Evolutionary conservation across 92 coral and sea anemone genomes (phyloP).

Genomic region (Heteractis magnifica): DNA sequence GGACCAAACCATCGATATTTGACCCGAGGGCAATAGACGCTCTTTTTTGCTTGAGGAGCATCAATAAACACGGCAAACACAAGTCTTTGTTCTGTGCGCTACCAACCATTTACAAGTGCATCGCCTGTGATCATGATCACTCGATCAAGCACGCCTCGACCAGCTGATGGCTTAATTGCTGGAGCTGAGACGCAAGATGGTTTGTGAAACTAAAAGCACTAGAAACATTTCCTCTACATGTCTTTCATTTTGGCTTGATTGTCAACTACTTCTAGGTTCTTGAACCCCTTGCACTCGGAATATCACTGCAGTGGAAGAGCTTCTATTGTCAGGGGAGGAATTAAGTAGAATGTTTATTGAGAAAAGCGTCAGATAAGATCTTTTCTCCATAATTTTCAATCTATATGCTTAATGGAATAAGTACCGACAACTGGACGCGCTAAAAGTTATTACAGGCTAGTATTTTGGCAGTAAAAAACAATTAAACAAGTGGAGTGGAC

Average conservation of each 20-base stretch:
- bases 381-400: slow-evolving; percentile 20
- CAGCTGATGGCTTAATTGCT: neutral
- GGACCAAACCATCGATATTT: slow-evolving; percentile 8
- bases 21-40: slow-evolving; percentile 24
- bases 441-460: slow-evolving; percentile 3
- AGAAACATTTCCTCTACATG: neutral
- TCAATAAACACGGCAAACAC: slow-evolving; percentile 13
- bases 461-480: slow-evolving; percentile 20
- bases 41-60: neutral
- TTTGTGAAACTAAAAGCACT: neutral
- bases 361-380: slow-evolving; percentile 23
- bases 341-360: slow-evolving; percentile 28
- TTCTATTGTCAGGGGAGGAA: slow-evolving; percentile 1
- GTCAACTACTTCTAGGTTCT: slow-evolving; percentile 8
- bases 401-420: slow-evolving; percentile 30
- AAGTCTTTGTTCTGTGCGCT: slow-evolving; percentile 9
- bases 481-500: slow-evolving; percentile 21
- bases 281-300: neutral
- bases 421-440: slow-evolving; percentile 23
- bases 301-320: neutral
- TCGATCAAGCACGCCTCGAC: neutral
- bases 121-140: neutral
- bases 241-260: slow-evolving; percentile 5
- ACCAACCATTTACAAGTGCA: slow-evolving; percentile 16
- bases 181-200: neutral